Base-by-base conservation (phyloP, 2,888 invertebrate species). In the Bibio marci region DNA sequence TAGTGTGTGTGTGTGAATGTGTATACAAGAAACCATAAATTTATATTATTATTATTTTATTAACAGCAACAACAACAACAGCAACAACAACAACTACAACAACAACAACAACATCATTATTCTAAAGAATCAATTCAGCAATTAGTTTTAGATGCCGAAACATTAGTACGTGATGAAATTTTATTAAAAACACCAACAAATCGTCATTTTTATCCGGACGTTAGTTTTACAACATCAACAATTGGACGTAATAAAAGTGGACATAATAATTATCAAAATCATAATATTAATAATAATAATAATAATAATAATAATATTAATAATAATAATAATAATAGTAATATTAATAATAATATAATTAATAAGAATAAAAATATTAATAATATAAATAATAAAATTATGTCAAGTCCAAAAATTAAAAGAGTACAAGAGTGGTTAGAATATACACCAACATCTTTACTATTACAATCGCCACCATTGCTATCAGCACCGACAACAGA, bases 81-180 rank as follows among this genome's bases (percentile, higher is more conserved):
- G n/a, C n/a, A n/a, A n/a, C n/a, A n/a, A n/a, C n/a, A n/a, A n/a
- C n/a, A n/a, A 22, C 22, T 6, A 8, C 4, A 8, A 22, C 22
- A 22, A 22, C 22, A 22, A 22, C 4, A 22, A 6, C 22, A 22
- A 22, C 19, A 41, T 41, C 42, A 41, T 30, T 41, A 41, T 30
- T 41, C 44, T 37, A 75, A 73, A 52, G 66, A 67, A 50, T 73
- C 76, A 54, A 77, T 82, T 48, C 74, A 76, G 52, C 72, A 77
- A 57, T 65, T 87, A 43, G 82, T 86, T 43, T 75, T 77, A 49
- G 76, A 80, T 52, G 86, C 82, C 13, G 86, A 86, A 55, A 77
- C 80, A 58, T 65, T 86, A 57, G 82, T 86, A 37, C 73, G 69
- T 59, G 66, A 62, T 50, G 58, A 58, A 46, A 35, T 44, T 15